Percentiles rank a stretch among this genome's conserved stretches.
These are phyloP conservation scores for Progne subis DNA, from an alignment of 2,113 vertebrate species.

Conservation along the genomic window DNA sequence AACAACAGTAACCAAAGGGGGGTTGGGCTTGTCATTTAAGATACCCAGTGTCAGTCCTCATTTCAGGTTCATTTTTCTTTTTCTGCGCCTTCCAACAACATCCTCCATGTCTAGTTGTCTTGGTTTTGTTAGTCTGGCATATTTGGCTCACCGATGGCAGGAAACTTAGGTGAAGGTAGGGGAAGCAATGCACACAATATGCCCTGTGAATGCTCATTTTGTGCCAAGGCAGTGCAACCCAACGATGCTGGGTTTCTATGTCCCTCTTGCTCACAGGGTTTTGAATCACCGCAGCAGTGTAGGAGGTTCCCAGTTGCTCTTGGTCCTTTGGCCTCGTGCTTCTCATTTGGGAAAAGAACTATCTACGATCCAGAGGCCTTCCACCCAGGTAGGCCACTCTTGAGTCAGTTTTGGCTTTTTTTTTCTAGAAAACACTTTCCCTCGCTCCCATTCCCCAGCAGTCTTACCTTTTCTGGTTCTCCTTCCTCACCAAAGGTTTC, in stretches of 20 bases:
- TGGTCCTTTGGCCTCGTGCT: constrained; percentile 70
- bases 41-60: not conserved
- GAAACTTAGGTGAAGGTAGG: not conserved
- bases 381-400: constrained; percentile 68
- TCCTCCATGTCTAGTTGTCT: constrained; percentile 29
- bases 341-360: constrained; percentile 71
- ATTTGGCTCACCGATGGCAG: constrained; percentile 3
- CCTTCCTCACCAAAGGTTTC: constrained; percentile 52
- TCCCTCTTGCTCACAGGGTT: constrained; percentile 72
- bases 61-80: constrained; percentile 56
- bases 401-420: constrained; percentile 67
- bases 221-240: constrained; percentile 64
- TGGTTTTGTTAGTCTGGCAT: constrained; percentile 42
- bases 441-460: constrained; percentile 23
- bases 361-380: constrained; percentile 69
- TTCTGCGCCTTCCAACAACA: constrained; percentile 46
- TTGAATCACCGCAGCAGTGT: constrained; percentile 70
- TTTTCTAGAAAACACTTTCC: constrained; percentile 33
- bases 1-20: not conserved
- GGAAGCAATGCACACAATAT: not conserved
- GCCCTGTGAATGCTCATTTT: constrained; percentile 45
- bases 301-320: constrained; percentile 69
- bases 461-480: constrained; percentile 58
- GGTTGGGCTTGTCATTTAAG: not conserved
- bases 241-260: constrained; percentile 74